Percentiles rank a stretch among this genome's conserved stretches.
Evolutionary conservation across 1,140 invertebrate species (phyloP).

Genomic region (Brachionus manjavacas): DNA sequence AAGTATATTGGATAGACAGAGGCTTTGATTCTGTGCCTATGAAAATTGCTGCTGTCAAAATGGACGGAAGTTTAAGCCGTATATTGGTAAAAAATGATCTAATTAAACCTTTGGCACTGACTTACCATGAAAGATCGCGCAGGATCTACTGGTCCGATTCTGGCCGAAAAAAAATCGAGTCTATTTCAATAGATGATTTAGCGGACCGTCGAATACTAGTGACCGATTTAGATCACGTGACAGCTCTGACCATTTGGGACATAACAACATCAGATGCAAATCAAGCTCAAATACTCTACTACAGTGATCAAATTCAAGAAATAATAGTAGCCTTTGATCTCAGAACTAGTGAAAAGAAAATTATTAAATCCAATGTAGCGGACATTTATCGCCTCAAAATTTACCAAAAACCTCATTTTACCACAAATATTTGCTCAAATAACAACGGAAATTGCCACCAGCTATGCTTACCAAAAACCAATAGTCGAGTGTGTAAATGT

Average conservation of each 20-base stretch:
- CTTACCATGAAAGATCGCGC: conserved; percentile 46
- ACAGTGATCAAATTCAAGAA: conserved; percentile 28
- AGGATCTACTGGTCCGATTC: conserved; percentile 52
- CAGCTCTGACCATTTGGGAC: neutral
- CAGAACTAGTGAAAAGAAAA: neutral
- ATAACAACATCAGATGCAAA: neutral
- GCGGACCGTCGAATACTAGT: conserved; percentile 1
- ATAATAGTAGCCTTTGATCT: conserved; percentile 20
- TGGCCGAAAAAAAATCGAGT: conserved; percentile 41
- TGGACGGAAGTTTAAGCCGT: conserved; percentile 79
- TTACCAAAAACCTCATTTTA: neutral
- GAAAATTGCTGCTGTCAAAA: conserved; percentile 84
- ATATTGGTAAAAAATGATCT: conserved; percentile 64
- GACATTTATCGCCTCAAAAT: neutral
- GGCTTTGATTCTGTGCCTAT: conserved; percentile 80
- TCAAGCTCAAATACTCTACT: neutral
- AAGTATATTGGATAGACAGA: conserved; percentile 90
- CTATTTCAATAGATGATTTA: conserved; percentile 41
- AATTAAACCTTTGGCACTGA: conserved; percentile 57
- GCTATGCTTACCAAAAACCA: conserved; percentile 75
- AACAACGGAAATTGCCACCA: conserved; percentile 71
- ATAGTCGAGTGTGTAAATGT: conserved; percentile 68
- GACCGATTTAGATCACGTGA: neutral
- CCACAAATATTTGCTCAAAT: neutral
- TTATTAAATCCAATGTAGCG: neutral